Conservation (phyloP, 2,797 vertebrate genomes). For the Tachyglossus aculeatus region DNA sequence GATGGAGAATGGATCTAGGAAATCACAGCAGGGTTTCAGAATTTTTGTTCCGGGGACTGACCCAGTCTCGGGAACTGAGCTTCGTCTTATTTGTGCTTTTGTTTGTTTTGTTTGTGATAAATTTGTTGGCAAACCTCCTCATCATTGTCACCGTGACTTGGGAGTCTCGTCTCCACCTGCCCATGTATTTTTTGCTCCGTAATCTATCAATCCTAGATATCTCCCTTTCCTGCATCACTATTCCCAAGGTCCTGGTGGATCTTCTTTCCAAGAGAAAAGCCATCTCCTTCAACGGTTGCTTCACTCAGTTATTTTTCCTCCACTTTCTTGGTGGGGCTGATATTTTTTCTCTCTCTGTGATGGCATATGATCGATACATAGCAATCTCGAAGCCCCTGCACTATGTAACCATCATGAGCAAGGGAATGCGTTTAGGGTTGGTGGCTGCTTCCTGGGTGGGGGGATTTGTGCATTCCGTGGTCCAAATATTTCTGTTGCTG, state of each 20-base stretch:
- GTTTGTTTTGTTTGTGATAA: slow-evolving; percentile 10
- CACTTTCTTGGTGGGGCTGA: slow-evolving; percentile 48
- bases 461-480: slow-evolving; percentile 42
- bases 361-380: slow-evolving; percentile 53
- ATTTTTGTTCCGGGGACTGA: slow-evolving; percentile 39
- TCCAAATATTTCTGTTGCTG: slow-evolving; percentile 36
- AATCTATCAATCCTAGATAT: slow-evolving; percentile 45
- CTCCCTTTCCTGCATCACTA: slow-evolving; percentile 47
- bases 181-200: slow-evolving; percentile 56
- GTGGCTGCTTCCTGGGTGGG: slow-evolving; percentile 42
- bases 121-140: slow-evolving; percentile 32
- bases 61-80: not conserved
- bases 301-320: slow-evolving; percentile 55
- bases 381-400: slow-evolving; percentile 57
- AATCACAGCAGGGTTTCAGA: slow-evolving; percentile 24
- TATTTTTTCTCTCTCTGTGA: slow-evolving; percentile 54
- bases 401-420: slow-evolving; percentile 40
- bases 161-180: slow-evolving; percentile 32
- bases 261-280: slow-evolving; percentile 25
- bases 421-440: slow-evolving; percentile 6
- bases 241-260: slow-evolving; percentile 42
- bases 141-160: slow-evolving; percentile 30
- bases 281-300: slow-evolving; percentile 29
- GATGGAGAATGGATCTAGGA: not conserved
- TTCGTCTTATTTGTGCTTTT: slow-evolving; percentile 14